Base-by-base conservation (phyloP, 2,113 vertebrate genomes). In the Arenaria interpres region DNA sequence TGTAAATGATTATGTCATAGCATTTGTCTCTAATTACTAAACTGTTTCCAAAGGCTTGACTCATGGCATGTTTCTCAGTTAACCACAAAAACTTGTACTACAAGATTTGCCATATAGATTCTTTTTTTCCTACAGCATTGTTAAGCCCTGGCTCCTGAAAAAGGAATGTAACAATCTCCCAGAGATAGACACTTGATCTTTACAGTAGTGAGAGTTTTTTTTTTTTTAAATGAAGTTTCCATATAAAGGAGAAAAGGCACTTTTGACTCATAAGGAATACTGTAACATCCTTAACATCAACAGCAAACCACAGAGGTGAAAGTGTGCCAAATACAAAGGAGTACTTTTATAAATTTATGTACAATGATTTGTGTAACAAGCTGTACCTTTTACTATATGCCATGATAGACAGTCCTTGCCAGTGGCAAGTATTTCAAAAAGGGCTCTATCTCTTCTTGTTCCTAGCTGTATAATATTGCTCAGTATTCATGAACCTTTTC, bases 11-110 rank as follows among this genome's bases (percentile, higher is more conserved):
- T 98, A 98, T 98, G 98, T 98, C 98, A 98, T 98, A 97, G 97
- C 98, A 98, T 98, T 98, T 98, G 98, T 98, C 98, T 98, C 98
- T 98, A 98, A 98, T 98, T 98, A 98, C 94, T 97, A 96, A 97
- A 97, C 96, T 97, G 97, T 98, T 98, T 98, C 98, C 98, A 98
- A 98, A 98, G 97, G 87, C 90, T 98, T 98, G 98, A 98, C 97
- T 98, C 98, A 98, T 97, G 97, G 96, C 96, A 93, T 97, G 96
- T 98, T 98, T 97, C 97, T 98, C 1, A 82, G 98, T 98, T 98
- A 98, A 98, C 98, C 98, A 98, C 98, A 98, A 98, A 98, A 98
- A 96, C 98, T 98, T 98, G 98, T 98, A 98, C 91, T 98, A 98
- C 98, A 98, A 97, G 98, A 98, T 97, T 96, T 97, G 97, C 97